Base-by-base conservation (phyloP, 1,140 invertebrate genomes). In the Hypothenemus hampei region DNA sequence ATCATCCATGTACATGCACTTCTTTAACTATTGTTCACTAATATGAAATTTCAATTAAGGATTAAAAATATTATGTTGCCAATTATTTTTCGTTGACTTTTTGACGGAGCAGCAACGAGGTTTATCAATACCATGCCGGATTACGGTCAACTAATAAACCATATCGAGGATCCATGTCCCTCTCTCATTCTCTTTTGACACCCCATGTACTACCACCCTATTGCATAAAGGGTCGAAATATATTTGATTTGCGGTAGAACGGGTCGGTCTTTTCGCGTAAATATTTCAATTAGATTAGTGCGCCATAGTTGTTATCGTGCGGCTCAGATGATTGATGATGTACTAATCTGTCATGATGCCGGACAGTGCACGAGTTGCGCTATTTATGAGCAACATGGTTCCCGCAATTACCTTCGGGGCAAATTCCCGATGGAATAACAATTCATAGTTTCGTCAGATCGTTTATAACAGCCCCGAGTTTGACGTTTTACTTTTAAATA, bases 311-410 rank as follows among this genome's bases (percentile, higher is more conserved):
- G 60, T 65, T 64, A 60, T 62, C 59, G 48, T 58, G 58, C 47
- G 40, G 37, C 31, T 21, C 29, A 46, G 40, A 69, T 67, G 68
- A 69, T 69, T 69, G 66, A 69, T 69, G 68, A 67, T 60, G 61
- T 68, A 66, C 65, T 69, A 69, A 69, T 69, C 65, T 68, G 66
- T 69, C 68, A 69, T 61, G 62, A 64, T 60, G 62, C 57, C 57
- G 65, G 64, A 63, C 64, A 66, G 59, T 65, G 62, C 62, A 65
- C 56, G 61, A 57, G 58, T 59, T 61, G 58, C 63, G n/a, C n/a
- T 67, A 69, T 69, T 69, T 69, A 69, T 66, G 59, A 61, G 55
- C 46, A 56, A 53, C 62, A 58, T 51, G 57, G 58, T 39, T 37
- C 44, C 41, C 44, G 54, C 49, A 52, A 52, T 41, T 45, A 20